Evolutionary conservation across 2,888 invertebrate genomes (phyloP), one percentile per base, ranked within the genome.

Genomic region (Lingula anatina): DNA sequence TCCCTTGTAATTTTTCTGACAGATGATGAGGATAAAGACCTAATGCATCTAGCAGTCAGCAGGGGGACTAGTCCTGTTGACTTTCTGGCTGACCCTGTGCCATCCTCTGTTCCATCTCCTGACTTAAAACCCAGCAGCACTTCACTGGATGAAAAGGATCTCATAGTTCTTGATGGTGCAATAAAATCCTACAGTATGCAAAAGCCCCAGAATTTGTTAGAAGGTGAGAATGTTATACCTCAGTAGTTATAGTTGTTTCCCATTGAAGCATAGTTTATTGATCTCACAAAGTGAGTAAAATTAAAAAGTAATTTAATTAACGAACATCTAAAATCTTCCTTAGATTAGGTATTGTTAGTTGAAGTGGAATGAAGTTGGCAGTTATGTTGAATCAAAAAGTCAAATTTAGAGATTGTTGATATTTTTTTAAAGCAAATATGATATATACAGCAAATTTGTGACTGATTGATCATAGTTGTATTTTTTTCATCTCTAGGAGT

Each of bases 91-190:
- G 63, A 57, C 12, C 57, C 64, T 5, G 61, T 72, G 4, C 72
- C 72, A 2, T 67, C 70, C 9, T 56, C 59, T 50, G 56, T 73
- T 9, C 72, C 73, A 25, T 71, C 71, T 4, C 71, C 73, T 3
- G 62, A 59, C 27, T 55, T 73, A 15, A 15, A 31, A 15, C 31
- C 31, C 9, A n/a, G n/a, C n/a, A n/a, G n/a, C n/a, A n/a, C n/a
- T n/a, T 9, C 31, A 12, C 9, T 31, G 31, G 31, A 12, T 12
- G 31, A 31, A 15, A 9, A 31, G 31, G 31, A 31, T 31, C 31
- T 31, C 15, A 31, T 31, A 31, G 9, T 12, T 9, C 31, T 31
- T 31, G 9, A 9, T 31, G 15, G 9, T 31, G 31, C 31, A 12
- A n/a, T n/a, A n/a, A n/a, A n/a, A n/a, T n/a, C n/a, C n/a, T n/a